These are phyloP conservation scores for Helarctos malayanus DNA, from an alignment of 2,797 vertebrate genomes.

Conservation along the genomic window DNA sequence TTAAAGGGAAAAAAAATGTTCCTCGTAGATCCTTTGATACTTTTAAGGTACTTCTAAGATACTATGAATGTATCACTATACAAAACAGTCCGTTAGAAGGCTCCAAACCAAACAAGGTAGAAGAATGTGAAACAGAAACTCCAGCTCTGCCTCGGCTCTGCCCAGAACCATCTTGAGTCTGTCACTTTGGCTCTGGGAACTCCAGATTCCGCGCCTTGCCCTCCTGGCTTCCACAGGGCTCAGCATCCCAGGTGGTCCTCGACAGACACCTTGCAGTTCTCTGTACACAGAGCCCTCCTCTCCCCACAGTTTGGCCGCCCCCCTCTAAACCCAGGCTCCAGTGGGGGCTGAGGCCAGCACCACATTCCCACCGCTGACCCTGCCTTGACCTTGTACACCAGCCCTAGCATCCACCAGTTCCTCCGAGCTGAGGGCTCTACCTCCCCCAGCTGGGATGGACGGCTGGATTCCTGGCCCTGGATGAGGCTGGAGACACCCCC, in stretches of 20 bases:
- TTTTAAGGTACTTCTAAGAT: background rate
- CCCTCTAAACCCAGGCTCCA: background rate
- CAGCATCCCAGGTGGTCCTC: background rate
- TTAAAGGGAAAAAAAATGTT: background rate
- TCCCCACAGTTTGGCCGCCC: background rate
- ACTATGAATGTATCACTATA: background rate
- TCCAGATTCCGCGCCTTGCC: background rate
- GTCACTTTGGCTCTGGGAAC: background rate
- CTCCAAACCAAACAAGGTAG: background rate
- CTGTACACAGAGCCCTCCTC: background rate
- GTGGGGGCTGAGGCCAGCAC: background rate
- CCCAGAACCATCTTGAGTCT: background rate
- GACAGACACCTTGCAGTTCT: background rate
- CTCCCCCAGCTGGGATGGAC: background rate
- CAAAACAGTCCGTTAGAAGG: background rate
- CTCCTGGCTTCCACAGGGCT: accelerated
- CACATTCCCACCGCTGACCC: too few species aligned
- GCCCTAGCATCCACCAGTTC: background rate
- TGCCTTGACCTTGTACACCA: too few species aligned
- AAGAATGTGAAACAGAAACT: background rate
- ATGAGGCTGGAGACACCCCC: background rate
- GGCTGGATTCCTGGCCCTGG: background rate
- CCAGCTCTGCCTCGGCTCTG: background rate
- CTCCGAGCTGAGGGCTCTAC: background rate
- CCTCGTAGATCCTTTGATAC: background rate